These are phyloP conservation scores for Dasypus novemcinctus DNA, from an alignment of 2,113 vertebrate species.

Conservation along the genomic window DNA sequence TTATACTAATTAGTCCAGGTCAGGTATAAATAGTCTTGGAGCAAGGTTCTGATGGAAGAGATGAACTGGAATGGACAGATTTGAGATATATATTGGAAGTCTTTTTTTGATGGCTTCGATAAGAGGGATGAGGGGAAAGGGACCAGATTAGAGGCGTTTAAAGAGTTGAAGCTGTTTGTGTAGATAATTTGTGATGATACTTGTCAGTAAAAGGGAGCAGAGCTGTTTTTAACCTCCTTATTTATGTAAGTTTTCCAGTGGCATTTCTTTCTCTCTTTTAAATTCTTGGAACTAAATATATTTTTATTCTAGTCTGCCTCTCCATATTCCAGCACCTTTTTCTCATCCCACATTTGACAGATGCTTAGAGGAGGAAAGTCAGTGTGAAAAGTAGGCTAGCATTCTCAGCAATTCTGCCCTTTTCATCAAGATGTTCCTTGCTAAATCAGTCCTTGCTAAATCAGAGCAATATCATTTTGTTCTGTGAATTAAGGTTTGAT, in stretches of 20 bases:
- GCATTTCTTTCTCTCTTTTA: slow-evolving; percentile 42
- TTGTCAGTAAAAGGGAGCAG: slow-evolving; percentile 33
- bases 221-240: slow-evolving; percentile 47
- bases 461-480: slow-evolving; percentile 64
- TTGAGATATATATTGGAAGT: slow-evolving; percentile 5
- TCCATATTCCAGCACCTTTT: slow-evolving; percentile 74
- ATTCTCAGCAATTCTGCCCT: slow-evolving; percentile 69
- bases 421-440: slow-evolving; percentile 71
- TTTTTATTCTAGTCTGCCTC: slow-evolving; percentile 73
- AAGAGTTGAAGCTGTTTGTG: not conserved
- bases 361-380: slow-evolving; percentile 70
- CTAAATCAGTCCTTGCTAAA: slow-evolving; percentile 66
- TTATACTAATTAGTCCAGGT: not conserved
- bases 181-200: slow-evolving; percentile 36
- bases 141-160: not conserved
- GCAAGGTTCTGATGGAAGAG: not conserved
- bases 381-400: slow-evolving; percentile 71
- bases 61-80: not conserved
- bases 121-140: not conserved
- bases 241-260: slow-evolving; percentile 51
- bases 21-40: not conserved
- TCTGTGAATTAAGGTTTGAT: slow-evolving; percentile 45
- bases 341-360: slow-evolving; percentile 76
- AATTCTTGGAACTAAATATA: slow-evolving; percentile 61
- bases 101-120: slow-evolving; percentile 12